phyloP scores from a whole-genome alignment of 2,888 invertebrate species.

The Lydus trimaculatus region DNA sequence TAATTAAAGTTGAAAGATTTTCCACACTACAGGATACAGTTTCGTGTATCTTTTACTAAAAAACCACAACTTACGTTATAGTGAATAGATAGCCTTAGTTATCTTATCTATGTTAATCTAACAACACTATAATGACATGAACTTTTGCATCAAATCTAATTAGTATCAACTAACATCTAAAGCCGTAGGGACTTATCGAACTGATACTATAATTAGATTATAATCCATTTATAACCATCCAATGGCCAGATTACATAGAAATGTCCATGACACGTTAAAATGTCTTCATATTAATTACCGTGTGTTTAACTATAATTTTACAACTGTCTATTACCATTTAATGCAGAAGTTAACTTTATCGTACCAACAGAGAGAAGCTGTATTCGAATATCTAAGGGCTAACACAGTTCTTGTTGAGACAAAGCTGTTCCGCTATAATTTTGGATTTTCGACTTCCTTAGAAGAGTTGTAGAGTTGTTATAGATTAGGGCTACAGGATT shows the following conservation, averaged over 20 bases:
- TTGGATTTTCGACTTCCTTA: too few relatives aligned
- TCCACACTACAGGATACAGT: too few relatives aligned
- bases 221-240: slow-evolving; percentile 26
- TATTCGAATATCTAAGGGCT: too few relatives aligned
- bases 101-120: neutral
- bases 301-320: slow-evolving; percentile 1
- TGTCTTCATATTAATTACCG: neutral
- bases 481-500: too few relatives aligned
- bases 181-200: slow-evolving; percentile 30
- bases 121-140: slow-evolving; percentile 23
- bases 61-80: neutral
- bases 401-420: too few relatives aligned
- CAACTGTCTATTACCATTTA: too few relatives aligned
- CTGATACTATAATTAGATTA: slow-evolving; percentile 32
- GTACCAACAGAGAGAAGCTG: too few relatives aligned
- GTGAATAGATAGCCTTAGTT: neutral
- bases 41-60: neutral
- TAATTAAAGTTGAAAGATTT: too few relatives aligned
- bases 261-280: neutral
- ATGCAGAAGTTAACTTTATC: too few relatives aligned
- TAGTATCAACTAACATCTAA: slow-evolving; percentile 31
- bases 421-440: too few relatives aligned
- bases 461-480: too few relatives aligned
- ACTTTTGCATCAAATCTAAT: slow-evolving; percentile 29
- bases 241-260: slow-evolving; percentile 18